A percentile compares a stretch with the other conserved stretches of the same genome.
Conservation (phyloP, 2,113 vertebrate genomes). For the Phocoena sinus region DNA sequence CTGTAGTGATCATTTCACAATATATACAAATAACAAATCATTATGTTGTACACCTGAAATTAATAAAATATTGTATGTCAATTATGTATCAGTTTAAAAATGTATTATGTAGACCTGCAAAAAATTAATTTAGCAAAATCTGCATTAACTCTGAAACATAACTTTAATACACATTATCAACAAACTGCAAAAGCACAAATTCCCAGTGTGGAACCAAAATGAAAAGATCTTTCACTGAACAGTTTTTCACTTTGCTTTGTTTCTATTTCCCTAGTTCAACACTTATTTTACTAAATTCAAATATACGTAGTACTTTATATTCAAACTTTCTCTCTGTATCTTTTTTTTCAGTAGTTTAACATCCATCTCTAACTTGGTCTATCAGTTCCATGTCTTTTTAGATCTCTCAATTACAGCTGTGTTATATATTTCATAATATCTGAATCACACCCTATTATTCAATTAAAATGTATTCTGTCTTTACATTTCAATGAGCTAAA, state of each 20-base stretch:
- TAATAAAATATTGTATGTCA: background rate
- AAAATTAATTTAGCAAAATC: background rate
- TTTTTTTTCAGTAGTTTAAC: background rate
- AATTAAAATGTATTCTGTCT: background rate
- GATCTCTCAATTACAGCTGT: background rate
- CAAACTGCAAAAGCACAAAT: background rate
- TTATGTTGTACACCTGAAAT: background rate
- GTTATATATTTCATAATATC: background rate
- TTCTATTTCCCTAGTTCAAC: background rate
- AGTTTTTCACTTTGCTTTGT: background rate
- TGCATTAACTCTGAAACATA: background rate
- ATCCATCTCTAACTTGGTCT: background rate
- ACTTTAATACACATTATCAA: background rate
- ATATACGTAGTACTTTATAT: background rate
- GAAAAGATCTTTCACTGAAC: background rate
- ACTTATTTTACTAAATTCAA: background rate
- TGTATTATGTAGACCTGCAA: background rate
- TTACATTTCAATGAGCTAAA: constrained; percentile 2
- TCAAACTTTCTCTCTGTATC: background rate
- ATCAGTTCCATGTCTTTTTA: background rate
- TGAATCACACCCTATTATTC: background rate
- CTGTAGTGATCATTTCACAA: background rate
- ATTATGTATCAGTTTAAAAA: background rate
- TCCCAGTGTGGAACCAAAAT: background rate
- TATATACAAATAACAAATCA: background rate